These are phyloP conservation scores for Urosaurus nigricauda DNA, from an alignment of 2,797 vertebrate species.

Conservation along the genomic window DNA sequence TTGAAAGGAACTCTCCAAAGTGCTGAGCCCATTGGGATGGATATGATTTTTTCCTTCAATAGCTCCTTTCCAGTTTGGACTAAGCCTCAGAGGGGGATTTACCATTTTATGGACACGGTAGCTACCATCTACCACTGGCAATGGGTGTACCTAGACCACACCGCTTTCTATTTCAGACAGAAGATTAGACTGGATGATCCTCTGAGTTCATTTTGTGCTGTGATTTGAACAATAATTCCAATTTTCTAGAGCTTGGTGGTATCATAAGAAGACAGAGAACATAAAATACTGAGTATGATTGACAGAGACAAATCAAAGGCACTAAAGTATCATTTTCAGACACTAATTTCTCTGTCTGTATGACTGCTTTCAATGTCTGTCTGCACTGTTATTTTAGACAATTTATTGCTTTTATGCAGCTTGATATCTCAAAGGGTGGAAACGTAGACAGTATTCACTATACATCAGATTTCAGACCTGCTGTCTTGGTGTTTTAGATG, in stretches of 20 bases:
- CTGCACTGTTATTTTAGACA: neutral
- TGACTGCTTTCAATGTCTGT: neutral
- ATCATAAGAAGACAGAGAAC: neutral
- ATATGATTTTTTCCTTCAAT: too few species aligned
- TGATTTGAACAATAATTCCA: conserved; percentile 12
- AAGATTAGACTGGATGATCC: neutral
- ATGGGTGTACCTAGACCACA: neutral
- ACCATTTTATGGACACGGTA: too few species aligned
- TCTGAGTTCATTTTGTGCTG: neutral
- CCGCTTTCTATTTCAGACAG: neutral
- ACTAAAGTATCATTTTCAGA: neutral
- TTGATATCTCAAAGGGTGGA: neutral
- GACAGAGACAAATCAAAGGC: conserved; percentile 9
- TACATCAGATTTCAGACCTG: conserved; percentile 14
- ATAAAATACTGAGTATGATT: neutral
- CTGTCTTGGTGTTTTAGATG: neutral
- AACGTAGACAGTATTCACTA: neutral
- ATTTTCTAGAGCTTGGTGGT: neutral
- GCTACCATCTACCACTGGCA: too few species aligned
- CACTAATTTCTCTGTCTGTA: neutral
- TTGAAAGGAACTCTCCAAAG: too few species aligned
- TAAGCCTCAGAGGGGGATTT: too few species aligned
- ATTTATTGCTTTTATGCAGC: neutral
- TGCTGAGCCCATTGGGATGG: too few species aligned
- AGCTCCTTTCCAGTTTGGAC: too few species aligned